Conservation (phyloP, 1,140 invertebrate species). For the Tetramorium parvispinum region DNA sequence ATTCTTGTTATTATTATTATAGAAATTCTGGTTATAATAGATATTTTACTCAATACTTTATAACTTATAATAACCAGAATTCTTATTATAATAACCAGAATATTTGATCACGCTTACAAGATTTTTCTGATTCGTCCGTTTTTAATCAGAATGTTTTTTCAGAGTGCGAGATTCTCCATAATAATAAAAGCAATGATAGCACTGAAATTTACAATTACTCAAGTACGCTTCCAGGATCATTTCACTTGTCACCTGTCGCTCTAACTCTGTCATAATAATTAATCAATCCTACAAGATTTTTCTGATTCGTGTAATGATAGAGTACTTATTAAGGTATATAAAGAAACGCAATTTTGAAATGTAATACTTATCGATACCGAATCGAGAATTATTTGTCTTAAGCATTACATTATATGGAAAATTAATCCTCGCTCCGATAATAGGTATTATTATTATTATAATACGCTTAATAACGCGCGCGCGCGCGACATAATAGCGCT, state of each 20-base stretch:
- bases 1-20: too few relatives aligned
- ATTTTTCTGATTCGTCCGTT: too few relatives aligned
- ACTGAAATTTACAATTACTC: not conserved
- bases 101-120: too few relatives aligned
- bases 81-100: too few relatives aligned
- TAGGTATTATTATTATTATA: too few relatives aligned
- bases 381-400: not conserved
- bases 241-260: not conserved
- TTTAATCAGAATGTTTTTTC: too few relatives aligned
- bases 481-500: not conserved
- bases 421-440: slow-evolving; percentile 4
- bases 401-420: slow-evolving; percentile 2
- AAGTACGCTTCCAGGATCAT: not conserved
- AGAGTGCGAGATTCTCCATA: not conserved
- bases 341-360: not conserved
- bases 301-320: not conserved
- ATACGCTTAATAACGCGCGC: not conserved
- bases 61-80: too few relatives aligned
- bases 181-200: not conserved
- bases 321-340: not conserved
- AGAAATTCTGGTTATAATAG: too few relatives aligned
- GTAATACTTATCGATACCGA: not conserved
- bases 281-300: too few relatives aligned
- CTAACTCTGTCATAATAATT: not conserved
- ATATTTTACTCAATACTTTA: too few relatives aligned